Conservation (phyloP, 2,113 vertebrate species). For the Psammodynastes pulverulentus region DNA sequence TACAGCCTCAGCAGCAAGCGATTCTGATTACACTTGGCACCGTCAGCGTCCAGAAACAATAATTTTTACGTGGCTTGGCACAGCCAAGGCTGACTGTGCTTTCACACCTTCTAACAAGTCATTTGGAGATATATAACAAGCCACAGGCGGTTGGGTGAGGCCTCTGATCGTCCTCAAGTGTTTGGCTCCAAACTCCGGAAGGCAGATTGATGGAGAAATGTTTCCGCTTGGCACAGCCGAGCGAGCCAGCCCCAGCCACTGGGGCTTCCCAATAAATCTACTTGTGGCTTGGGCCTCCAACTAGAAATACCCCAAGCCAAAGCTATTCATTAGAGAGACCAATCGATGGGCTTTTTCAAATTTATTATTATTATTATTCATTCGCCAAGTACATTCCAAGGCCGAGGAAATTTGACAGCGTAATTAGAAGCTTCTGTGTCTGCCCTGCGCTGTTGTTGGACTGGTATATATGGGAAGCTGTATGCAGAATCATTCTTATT, state of each 20-base stretch:
- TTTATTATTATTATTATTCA: constrained; percentile 37
- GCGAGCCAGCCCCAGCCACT: not conserved
- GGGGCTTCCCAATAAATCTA: constrained; percentile 33
- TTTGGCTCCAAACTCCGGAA: not conserved
- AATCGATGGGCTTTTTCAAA: constrained; percentile 25
- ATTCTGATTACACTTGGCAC: not conserved
- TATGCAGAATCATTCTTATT: constrained; percentile 11
- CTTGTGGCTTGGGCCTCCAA: not conserved
- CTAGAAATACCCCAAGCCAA: constrained; percentile 24
- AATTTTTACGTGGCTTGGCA: not conserved
- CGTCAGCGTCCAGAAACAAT: not conserved
- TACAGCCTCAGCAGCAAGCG: not conserved
- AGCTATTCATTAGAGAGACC: constrained; percentile 31
- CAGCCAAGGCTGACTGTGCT: not conserved
- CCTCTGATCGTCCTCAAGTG: not conserved
- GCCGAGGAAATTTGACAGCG: constrained; percentile 2
- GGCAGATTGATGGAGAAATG: constrained; percentile 4
- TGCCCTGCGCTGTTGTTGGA: not conserved
- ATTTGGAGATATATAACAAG: not conserved
- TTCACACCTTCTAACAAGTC: not conserved
- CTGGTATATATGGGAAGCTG: not conserved
- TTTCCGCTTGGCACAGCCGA: not conserved
- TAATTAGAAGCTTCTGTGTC: constrained; percentile 1
- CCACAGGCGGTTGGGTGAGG: not conserved
- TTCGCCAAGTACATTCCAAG: constrained; percentile 19